A percentile compares a stretch with the other conserved stretches of the same genome.
Conservation (phyloP, 2,888 invertebrate species). For the Archips xylosteana region DNA sequence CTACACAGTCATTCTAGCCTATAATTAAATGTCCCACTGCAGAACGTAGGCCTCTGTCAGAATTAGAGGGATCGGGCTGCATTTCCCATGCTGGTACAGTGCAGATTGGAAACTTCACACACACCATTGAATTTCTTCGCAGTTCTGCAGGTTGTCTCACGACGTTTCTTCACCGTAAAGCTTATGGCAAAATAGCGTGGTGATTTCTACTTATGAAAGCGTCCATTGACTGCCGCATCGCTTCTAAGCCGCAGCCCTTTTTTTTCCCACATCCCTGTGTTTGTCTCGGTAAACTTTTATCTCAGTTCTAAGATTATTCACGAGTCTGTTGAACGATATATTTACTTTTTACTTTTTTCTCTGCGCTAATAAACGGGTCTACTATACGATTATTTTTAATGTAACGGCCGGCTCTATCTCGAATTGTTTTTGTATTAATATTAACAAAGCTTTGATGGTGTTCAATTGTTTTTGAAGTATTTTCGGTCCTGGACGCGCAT, state of each 20-base stretch:
- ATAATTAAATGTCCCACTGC: no score
- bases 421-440: slow-evolving; percentile 12
- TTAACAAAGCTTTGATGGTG: slow-evolving; percentile 18
- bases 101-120: no score
- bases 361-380: slow-evolving; percentile 35
- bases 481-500: neutral
- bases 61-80: no score
- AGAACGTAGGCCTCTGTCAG: no score
- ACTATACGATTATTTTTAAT: slow-evolving; percentile 23
- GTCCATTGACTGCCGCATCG: slow-evolving; percentile 46
- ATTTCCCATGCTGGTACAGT: no score
- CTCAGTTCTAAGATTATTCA: slow-evolving; percentile 71
- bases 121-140: no score
- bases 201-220: no score
- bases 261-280: slow-evolving; percentile 53
- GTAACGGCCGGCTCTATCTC: slow-evolving; percentile 16
- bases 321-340: slow-evolving; percentile 76
- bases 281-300: slow-evolving; percentile 72
- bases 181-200: no score
- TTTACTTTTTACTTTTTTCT: slow-evolving; percentile 54
- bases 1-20: no score
- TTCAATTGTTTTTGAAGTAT: slow-evolving; percentile 8
- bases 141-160: no score
- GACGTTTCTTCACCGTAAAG: no score
- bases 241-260: slow-evolving; percentile 49